Percentiles rank a stretch among this genome's conserved stretches.
phyloP scores from a whole-genome alignment of 2,888 invertebrate species.

The Lepidocyrtoides sp. region DNA sequence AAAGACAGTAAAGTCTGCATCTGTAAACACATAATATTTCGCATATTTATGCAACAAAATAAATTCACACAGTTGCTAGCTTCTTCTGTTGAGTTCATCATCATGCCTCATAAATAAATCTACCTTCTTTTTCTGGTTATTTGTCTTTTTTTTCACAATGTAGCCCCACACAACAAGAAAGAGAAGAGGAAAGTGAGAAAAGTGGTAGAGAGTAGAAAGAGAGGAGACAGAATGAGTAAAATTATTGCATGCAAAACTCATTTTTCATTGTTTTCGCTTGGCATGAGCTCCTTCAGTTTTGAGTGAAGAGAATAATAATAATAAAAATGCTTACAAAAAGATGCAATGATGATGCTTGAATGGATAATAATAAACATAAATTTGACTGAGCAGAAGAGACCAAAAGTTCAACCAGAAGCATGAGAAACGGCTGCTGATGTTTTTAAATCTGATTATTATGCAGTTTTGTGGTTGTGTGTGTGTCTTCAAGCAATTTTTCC shows the following conservation, averaged over 20 bases:
- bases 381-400: background rate
- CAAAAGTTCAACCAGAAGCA: background rate
- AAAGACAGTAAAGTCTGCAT: too few species aligned
- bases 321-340: too few species aligned
- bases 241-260: constrained; percentile 2
- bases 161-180: background rate
- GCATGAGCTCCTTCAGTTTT: background rate
- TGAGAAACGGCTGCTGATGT: background rate
- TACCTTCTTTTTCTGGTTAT: too few species aligned
- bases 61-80: background rate
- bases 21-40: background rate
- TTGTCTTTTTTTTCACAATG: too few species aligned
- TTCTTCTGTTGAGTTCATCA: background rate
- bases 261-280: constrained; percentile 25
- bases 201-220: background rate
- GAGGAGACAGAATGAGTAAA: background rate
- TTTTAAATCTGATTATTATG: background rate
- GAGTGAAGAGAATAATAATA: background rate
- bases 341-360: constrained; percentile 1
- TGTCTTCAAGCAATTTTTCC: too few species aligned
- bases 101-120: background rate
- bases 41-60: background rate
- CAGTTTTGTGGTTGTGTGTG: background rate
- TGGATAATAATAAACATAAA: background rate
- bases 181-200: background rate